These are phyloP conservation scores for Thymelicus sylvestris DNA, from an alignment of 2,888 invertebrate species.

Conservation along the genomic window DNA sequence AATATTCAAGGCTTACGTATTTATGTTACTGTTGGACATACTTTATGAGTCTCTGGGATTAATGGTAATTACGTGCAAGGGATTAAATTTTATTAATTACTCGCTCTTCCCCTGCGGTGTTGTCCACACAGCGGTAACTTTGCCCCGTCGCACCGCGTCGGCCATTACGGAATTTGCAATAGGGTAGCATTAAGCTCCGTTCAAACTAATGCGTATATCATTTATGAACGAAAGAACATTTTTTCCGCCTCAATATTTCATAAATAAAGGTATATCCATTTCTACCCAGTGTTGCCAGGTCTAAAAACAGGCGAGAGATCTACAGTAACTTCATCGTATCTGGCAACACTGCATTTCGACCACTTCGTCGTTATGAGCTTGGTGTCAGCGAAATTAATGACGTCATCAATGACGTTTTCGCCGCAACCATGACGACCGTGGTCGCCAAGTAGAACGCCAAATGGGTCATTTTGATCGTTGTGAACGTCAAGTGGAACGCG, in stretches of 20 bases:
- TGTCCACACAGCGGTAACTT: conserved; percentile 35
- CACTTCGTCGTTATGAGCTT: too few species aligned
- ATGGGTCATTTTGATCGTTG: too few species aligned
- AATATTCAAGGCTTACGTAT: conserved; percentile 32
- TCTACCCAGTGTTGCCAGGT: too few species aligned
- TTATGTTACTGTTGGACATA: conserved; percentile 37
- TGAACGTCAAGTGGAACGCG: too few species aligned
- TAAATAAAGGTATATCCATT: too few species aligned
- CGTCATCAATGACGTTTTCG: too few species aligned
- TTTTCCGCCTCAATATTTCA: background rate
- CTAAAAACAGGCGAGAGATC: too few species aligned
- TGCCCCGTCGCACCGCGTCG: conserved; percentile 15
- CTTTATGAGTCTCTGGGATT: conserved; percentile 38
- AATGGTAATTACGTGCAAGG: conserved; percentile 40
- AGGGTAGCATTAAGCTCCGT: conserved; percentile 25
- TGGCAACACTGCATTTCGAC: too few species aligned
- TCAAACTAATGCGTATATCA: conserved; percentile 20
- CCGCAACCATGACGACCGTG: too few species aligned
- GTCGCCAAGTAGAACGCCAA: too few species aligned
- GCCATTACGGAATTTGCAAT: conserved; percentile 33
- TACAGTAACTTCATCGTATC: too few species aligned
- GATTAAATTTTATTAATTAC: conserved; percentile 39
- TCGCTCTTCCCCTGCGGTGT: conserved; percentile 32
- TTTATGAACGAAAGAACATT: background rate
- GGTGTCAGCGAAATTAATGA: too few species aligned